phyloP scores from a whole-genome alignment of 2,113 vertebrate genomes.

The Oryzias javanicus region DNA sequence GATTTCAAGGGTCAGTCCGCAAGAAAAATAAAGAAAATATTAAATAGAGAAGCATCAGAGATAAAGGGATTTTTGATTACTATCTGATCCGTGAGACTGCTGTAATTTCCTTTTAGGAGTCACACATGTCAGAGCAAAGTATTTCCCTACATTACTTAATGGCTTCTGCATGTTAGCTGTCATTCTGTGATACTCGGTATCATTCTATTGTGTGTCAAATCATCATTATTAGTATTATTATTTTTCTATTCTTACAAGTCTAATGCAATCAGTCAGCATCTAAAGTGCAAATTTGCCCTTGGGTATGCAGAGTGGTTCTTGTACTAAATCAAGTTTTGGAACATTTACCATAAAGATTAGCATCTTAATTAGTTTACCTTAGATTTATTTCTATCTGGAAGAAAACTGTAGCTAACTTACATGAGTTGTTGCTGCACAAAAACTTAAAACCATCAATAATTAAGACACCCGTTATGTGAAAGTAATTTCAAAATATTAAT shows the following conservation, averaged over 20 bases:
- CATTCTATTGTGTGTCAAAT: too few species aligned
- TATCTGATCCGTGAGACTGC: background rate
- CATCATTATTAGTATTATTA: background rate
- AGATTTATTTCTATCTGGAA: slow-evolving; percentile 1
- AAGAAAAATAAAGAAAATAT: background rate
- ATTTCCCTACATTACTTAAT: slow-evolving; percentile 1
- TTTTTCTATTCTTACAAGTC: background rate
- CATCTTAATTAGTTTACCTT: slow-evolving; percentile 11
- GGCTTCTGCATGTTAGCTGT: background rate
- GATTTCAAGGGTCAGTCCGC: background rate
- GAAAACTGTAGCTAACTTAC: slow-evolving; percentile 21
- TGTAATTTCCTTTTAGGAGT: slow-evolving; percentile 2
- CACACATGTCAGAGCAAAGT: background rate
- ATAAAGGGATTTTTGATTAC: slow-evolving; percentile 1
- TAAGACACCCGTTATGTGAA: slow-evolving; percentile 46
- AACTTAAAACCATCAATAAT: slow-evolving; percentile 53
- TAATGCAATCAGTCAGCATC: slow-evolving; percentile 1
- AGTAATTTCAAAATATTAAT: slow-evolving; percentile 44
- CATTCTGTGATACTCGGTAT: background rate
- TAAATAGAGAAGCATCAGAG: background rate
- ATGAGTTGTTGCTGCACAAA: slow-evolving; percentile 22
- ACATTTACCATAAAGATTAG: slow-evolving; percentile 5
- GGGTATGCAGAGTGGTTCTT: background rate
- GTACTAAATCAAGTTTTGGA: slow-evolving; percentile 2
- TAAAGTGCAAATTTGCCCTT: slow-evolving; percentile 1